Evolutionary conservation across 2,888 invertebrate species (phyloP).

Genomic region (Meghimatium bilineatum): DNA sequence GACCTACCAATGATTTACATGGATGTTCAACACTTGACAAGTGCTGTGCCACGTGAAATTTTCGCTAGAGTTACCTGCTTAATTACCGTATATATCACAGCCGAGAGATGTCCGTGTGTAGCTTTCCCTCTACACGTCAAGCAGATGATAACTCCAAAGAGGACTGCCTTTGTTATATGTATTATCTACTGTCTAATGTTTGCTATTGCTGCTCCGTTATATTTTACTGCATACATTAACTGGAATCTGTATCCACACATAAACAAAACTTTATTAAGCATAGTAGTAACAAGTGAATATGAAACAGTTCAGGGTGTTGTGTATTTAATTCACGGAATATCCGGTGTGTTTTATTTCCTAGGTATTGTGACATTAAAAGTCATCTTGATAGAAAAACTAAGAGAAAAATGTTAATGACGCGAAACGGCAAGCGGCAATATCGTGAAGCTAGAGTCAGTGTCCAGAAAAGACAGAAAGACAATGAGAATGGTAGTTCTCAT

Average conservation of each 20-base stretch:
- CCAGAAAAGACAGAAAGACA: background rate
- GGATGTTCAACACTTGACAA: background rate
- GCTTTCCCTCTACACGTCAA: slow-evolving; percentile 3
- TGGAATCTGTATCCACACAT: background rate
- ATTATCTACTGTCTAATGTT: background rate
- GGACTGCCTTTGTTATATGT: background rate
- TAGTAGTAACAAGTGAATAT: background rate
- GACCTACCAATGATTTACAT: background rate
- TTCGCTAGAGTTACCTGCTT: background rate
- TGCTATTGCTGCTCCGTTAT: background rate
- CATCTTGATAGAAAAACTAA: background rate
- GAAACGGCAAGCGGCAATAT: background rate
- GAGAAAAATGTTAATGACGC: background rate
- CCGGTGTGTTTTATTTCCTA: background rate
- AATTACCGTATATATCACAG: background rate
- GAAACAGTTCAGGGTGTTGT: background rate
- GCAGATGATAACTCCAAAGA: background rate
- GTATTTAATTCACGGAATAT: background rate
- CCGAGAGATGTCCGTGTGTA: background rate
- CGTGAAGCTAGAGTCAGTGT: background rate
- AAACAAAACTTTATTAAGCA: background rate
- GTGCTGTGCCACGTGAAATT: background rate
- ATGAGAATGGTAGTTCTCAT: background rate
- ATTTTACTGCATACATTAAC: background rate
- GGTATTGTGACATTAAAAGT: background rate